These are phyloP conservation scores for Formica exsecta DNA, from an alignment of 1,140 invertebrate species.

Conservation along the genomic window DNA sequence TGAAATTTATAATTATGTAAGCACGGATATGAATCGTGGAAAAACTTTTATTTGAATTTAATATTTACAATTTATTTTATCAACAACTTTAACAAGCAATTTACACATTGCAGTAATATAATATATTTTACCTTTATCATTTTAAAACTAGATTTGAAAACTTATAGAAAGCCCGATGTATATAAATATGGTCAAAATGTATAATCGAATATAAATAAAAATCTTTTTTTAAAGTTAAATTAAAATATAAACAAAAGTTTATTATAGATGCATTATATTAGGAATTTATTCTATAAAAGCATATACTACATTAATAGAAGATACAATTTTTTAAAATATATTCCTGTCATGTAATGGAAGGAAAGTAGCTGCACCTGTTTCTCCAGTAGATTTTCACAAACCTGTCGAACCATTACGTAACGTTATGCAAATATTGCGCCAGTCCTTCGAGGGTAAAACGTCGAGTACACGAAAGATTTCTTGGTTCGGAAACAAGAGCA, in stretches of 20 bases:
- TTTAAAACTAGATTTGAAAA: neutral
- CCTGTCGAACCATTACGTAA: constrained; percentile 46
- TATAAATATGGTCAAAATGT: too few relatives aligned
- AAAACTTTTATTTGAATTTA: constrained; percentile 9
- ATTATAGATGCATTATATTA: neutral
- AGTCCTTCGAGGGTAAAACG: constrained; percentile 45
- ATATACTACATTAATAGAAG: neutral
- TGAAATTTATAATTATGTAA: neutral
- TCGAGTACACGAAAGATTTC: constrained; percentile 52
- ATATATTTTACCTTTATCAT: neutral
- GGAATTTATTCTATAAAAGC: neutral
- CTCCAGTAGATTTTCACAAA: constrained; percentile 34
- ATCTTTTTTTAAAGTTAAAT: constrained; percentile 5
- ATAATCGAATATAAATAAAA: too few relatives aligned
- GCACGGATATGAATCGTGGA: neutral
- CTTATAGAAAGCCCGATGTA: too few relatives aligned
- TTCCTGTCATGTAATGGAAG: neutral
- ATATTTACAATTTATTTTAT: constrained; percentile 1
- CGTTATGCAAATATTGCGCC: constrained; percentile 50
- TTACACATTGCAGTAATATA: neutral
- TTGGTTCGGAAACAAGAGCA: constrained; percentile 36
- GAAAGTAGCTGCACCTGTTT: constrained; percentile 18
- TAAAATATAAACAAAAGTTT: neutral
- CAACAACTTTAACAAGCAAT: neutral
- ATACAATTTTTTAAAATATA: constrained; percentile 26